Percentiles rank a stretch among this genome's conserved stretches.
Conservation (phyloP, 2,797 vertebrate species). For the Sebastes oblongus region DNA sequence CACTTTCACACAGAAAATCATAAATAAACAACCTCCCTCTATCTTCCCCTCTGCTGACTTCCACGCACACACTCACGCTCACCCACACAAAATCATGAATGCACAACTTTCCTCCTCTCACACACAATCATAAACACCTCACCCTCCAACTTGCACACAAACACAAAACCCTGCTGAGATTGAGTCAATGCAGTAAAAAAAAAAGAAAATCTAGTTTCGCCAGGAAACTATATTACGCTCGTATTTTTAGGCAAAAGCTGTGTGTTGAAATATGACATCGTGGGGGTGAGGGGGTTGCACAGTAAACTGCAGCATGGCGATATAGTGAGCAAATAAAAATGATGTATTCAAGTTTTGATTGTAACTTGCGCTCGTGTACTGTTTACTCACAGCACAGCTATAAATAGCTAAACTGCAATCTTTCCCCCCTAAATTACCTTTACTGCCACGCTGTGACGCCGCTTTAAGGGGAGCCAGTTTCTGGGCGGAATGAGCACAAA, state of each 20-base stretch:
- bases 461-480: slow-evolving; percentile 12
- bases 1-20: slow-evolving; percentile 33
- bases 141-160: neutral
- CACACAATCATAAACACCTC: neutral
- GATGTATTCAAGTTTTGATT: slow-evolving; percentile 61
- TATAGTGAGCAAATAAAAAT: slow-evolving; percentile 63
- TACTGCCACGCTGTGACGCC: neutral
- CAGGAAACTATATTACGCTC: slow-evolving; percentile 37
- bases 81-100: slow-evolving; percentile 26
- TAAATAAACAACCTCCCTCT: neutral
- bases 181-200: slow-evolving; percentile 18
- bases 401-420: slow-evolving; percentile 48
- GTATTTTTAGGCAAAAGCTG: slow-evolving; percentile 50
- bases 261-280: slow-evolving; percentile 35
- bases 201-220: slow-evolving; percentile 9
- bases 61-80: neutral
- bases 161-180: slow-evolving; percentile 24
- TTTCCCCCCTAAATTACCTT: slow-evolving; percentile 41
- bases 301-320: slow-evolving; percentile 42
- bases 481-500: slow-evolving; percentile 19
- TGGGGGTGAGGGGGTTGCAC: slow-evolving; percentile 9
- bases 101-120: slow-evolving; percentile 4
- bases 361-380: slow-evolving; percentile 32
- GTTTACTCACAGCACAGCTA: slow-evolving; percentile 49
- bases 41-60: no score